Evolutionary conservation across 2,888 invertebrate genomes (phyloP), one percentile per base, ranked within the genome.

Genomic region (Polyploca ridens): DNA sequence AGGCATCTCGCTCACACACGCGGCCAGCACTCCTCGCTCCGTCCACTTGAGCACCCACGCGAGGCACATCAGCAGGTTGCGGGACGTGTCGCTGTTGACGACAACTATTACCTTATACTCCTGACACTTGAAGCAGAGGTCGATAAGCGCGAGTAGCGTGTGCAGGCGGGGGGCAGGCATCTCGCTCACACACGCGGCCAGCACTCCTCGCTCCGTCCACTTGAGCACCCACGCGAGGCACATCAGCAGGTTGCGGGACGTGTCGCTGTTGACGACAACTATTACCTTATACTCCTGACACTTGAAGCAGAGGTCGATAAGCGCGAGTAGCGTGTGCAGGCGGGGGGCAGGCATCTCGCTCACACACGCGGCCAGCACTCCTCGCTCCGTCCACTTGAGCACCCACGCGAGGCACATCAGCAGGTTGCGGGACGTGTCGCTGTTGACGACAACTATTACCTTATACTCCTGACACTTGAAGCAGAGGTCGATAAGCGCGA

Each of bases 381-480:
- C 94, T 60, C 96, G 95, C 76, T 98, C 98, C 10, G 97, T 94
- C 88, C 98, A 97, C 93, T 98, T 96, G 75, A 97, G 90, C 33
- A 99, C 96, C 99, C 99, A 99, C 69, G 97, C 94, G 67, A 97
- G 97, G 86, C 98, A 99, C 82, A 97, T 96, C 46, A 99, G 93
- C 44, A 99, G 93, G 93, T 98, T 97, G 64, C 98, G 95, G 0
- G 97, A 98, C 5, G 97, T 97, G 83, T 99, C 98, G 64, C 96
- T 96, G 86, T 96, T 97, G 72, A 98, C 27, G 27, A 27, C 27
- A 27, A 27, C 35, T 35, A 35, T 35, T 74, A 95, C 96, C 94
- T 97, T 97, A 85, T 99, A 99, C 90, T 99, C 99, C 85, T 99
- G 99, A 80, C 98, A 98, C 67, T 97, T 97, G 68, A 98, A 96